These are phyloP conservation scores for Philantomba maxwellii DNA, from an alignment of 2,113 vertebrate species.

Conservation along the genomic window DNA sequence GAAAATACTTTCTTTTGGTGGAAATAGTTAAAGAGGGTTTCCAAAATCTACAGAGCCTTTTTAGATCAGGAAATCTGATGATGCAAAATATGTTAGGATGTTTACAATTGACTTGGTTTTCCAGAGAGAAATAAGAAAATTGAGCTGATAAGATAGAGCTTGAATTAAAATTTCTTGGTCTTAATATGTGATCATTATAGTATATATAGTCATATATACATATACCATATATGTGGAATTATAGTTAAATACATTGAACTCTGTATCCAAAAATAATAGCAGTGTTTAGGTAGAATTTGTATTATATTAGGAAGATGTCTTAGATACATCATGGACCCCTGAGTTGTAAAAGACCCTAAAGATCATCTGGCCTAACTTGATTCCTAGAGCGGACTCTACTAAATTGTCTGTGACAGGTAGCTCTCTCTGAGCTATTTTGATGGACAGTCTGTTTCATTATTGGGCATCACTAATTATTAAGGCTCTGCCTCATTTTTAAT, in stretches of 20 bases:
- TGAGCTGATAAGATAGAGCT: background rate
- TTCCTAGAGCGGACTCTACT: background rate
- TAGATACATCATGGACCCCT: background rate
- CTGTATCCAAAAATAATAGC: conserved; percentile 26
- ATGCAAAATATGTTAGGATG: background rate
- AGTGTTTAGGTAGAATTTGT: background rate
- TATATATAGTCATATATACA: background rate
- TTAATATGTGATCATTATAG: background rate
- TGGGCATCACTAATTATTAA: background rate
- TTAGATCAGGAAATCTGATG: conserved; percentile 10
- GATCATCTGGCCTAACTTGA: background rate
- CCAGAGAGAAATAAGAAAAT: conserved; percentile 34
- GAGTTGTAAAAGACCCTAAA: background rate
- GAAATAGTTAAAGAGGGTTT: conserved; percentile 7
- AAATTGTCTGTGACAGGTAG: background rate
- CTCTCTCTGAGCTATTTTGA: background rate
- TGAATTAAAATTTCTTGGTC: conserved; percentile 21
- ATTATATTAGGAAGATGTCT: background rate
- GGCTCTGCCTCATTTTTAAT: background rate
- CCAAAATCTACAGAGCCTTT: background rate
- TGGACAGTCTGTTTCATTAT: background rate
- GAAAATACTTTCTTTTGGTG: conserved; percentile 13
- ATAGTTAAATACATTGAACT: conserved; percentile 27
- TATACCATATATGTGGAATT: background rate
- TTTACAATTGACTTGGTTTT: background rate